Evolutionary conservation across 1,140 invertebrate species (phyloP), one percentile per base, ranked within the genome.

Genomic region (Dendroctonus valens): DNA sequence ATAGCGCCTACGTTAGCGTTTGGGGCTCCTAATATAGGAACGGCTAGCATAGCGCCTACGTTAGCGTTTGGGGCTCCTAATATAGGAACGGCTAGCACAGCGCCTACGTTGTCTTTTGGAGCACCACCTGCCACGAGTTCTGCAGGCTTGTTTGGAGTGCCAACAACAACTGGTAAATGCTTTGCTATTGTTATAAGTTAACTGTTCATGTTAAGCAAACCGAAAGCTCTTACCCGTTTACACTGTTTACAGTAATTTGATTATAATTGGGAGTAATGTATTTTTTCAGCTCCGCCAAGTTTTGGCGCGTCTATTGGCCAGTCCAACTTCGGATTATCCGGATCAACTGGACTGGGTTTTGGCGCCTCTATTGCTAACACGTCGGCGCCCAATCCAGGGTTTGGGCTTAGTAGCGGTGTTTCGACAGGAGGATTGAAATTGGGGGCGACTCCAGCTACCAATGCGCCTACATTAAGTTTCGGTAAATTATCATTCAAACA

Each of bases 21-120:
- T 37, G 59, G 58, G n/a, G 15, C 70, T 39, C 7, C 69, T 42
- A 57, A 68, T 8, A 50, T 71, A 3, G 54, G 72, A 0, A 67
- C 68, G 14, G 50, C 61, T 5, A 44, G 9, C 40, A 41, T 50
- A 37, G 50, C 60, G 39, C 8, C 46, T 12, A 61, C 58, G 4
- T 49, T 37, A 12, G n/a, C 7, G 46, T 57, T 49, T 14, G 48
- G n/a, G n/a, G 12, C n/a, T 50, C 15, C 38, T 26, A 59, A 55
- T 55, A 2, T 4, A 42, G n/a, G 8, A 48, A 8, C 26, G 7
- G 66, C n/a, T 38, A 55, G 14, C 44, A 14, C 57, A 41, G n/a
- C 57, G 12, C 37, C 59, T 41, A 42, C 55, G 8, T 63, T 54
- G 5, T 59, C 53, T 11, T 42, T 60, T 53, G 40, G 50, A 44